Evolutionary conservation across 2,797 vertebrate species (phyloP).

Genomic region (Mus caroli): DNA sequence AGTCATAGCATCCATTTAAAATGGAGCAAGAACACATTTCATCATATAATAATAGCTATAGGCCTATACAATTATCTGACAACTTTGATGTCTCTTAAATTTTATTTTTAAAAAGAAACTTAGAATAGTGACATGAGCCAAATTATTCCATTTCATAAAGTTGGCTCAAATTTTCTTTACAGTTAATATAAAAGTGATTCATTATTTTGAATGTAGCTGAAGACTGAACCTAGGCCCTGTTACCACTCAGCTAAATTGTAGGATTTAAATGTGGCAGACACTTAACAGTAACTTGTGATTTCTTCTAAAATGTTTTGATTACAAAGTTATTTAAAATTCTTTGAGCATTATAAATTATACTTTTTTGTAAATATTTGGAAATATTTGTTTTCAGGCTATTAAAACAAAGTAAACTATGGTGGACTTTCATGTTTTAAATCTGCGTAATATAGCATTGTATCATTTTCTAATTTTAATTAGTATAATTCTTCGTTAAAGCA

Average conservation of each 20-base stretch:
- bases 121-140: neutral
- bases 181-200: neutral
- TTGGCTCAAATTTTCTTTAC: neutral
- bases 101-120: neutral
- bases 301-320: neutral
- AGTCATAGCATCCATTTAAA: neutral
- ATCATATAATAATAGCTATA: neutral
- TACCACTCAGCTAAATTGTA: neutral
- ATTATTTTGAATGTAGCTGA: neutral
- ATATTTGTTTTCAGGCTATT: neutral
- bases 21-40: neutral
- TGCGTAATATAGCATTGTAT: neutral
- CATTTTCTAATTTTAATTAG: conserved; percentile 8
- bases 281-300: neutral
- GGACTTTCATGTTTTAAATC: neutral
- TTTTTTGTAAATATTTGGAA: conserved; percentile 11
- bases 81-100: neutral
- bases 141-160: neutral
- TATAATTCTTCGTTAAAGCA: neutral
- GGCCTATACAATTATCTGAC: neutral
- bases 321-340: neutral
- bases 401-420: neutral
- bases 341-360: neutral
- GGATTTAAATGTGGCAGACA: neutral
- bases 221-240: neutral